Evolutionary conservation across 2,888 invertebrate genomes (phyloP).

Genomic region (Hanleya hanleyi): DNA sequence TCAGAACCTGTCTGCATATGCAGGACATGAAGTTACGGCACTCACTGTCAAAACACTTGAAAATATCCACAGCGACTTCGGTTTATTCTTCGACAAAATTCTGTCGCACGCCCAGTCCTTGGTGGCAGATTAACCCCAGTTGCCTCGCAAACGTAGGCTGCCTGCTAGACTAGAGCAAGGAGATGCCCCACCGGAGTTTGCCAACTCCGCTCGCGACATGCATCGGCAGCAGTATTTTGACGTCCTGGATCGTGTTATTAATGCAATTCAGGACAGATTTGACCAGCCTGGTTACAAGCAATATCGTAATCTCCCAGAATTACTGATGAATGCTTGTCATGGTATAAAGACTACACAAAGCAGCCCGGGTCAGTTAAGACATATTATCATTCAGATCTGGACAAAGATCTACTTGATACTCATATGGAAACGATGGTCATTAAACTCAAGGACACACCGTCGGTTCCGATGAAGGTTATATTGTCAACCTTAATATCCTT

Average conservation of each 20-base stretch:
- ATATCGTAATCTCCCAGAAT: constrained; percentile 8
- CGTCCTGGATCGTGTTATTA: constrained; percentile 4
- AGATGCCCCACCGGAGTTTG: not conserved
- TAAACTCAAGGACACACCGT: too few relatives aligned
- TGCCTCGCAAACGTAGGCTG: not conserved
- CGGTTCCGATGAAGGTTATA: not conserved
- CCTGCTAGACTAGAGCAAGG: not conserved
- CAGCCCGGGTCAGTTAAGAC: too few relatives aligned
- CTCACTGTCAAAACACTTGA: constrained; percentile 6
- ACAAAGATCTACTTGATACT: not conserved
- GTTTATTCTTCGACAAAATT: constrained; percentile 6
- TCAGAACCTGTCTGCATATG: constrained; percentile 11
- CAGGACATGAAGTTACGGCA: constrained; percentile 12
- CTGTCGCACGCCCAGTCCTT: not conserved
- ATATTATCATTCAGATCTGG: not conserved
- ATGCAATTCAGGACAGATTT: constrained; percentile 14
- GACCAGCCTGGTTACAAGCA: constrained; percentile 13
- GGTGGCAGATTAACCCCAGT: not conserved
- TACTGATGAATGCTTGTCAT: constrained; percentile 2
- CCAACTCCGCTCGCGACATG: not conserved
- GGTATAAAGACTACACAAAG: too few relatives aligned
- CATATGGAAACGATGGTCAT: too few relatives aligned
- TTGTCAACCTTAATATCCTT: not conserved
- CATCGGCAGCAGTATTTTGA: not conserved
- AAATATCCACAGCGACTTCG: not conserved